Evolutionary conservation across 2,888 invertebrate species (phyloP).

Genomic region (Drosophila neotestacea): DNA sequence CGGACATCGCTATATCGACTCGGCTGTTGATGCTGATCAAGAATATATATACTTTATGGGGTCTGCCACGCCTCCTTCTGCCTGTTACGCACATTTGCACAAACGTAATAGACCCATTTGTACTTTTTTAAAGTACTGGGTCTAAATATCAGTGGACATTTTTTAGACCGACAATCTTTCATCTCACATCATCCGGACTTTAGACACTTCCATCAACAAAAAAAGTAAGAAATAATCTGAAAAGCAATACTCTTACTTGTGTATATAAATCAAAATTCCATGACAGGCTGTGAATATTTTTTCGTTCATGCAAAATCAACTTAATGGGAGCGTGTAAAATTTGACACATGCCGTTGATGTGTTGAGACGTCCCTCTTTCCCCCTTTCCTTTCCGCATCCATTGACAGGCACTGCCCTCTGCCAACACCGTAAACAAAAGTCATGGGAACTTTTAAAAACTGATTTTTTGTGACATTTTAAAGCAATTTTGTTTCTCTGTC

Average conservation of each 20-base stretch:
- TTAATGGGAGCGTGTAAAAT: constrained; percentile 75
- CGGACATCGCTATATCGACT: too few species aligned
- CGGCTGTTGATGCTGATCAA: too few species aligned
- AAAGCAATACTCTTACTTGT: constrained; percentile 5
- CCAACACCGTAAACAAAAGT: constrained; percentile 41
- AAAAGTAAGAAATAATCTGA: constrained; percentile 7
- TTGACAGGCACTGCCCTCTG: constrained; percentile 36
- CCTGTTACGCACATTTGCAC: too few species aligned
- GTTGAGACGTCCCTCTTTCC: constrained; percentile 8
- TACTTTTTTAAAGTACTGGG: too few species aligned
- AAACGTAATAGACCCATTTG: too few species aligned
- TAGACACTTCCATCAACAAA: constrained; percentile 23
- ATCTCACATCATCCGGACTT: constrained; percentile 17
- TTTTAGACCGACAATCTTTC: background rate
- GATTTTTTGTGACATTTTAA: constrained; percentile 35
- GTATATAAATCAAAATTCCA: constrained; percentile 46
- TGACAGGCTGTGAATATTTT: constrained; percentile 50
- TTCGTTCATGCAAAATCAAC: constrained; percentile 58
- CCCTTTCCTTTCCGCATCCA: constrained; percentile 9
- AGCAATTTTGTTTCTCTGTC: constrained; percentile 39
- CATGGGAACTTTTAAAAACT: constrained; percentile 54
- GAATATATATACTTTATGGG: too few species aligned
- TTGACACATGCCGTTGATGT: constrained; percentile 73
- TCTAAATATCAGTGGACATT: background rate
- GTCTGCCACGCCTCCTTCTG: too few species aligned